Conservation (phyloP, 2,113 vertebrate genomes). For the Serilophus lunatus region DNA sequence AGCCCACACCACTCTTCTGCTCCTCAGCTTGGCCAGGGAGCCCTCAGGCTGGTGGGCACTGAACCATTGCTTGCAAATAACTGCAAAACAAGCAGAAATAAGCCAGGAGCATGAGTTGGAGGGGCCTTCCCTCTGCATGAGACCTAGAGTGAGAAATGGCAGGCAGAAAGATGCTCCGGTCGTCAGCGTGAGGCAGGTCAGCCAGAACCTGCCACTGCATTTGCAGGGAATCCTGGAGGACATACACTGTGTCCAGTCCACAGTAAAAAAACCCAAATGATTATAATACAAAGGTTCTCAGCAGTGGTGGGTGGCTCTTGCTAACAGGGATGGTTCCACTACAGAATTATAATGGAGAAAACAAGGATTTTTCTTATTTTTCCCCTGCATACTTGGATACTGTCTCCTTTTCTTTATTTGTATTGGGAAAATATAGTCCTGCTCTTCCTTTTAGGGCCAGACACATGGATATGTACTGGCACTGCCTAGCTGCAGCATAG, state of each 20-base stretch:
- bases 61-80: background rate
- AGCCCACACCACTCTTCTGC: background rate
- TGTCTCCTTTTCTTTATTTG: background rate
- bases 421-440: background rate
- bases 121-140: background rate
- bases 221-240: background rate
- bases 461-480: background rate
- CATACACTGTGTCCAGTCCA: background rate
- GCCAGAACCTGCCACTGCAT: background rate
- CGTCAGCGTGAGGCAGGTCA: background rate
- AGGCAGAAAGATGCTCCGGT: background rate
- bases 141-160: background rate
- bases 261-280: background rate
- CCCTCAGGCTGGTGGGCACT: background rate
- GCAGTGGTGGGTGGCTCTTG: background rate
- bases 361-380: background rate
- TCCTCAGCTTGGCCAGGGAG: background rate
- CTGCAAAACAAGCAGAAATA: background rate
- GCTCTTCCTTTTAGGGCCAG: background rate
- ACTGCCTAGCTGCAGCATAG: background rate
- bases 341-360: background rate
- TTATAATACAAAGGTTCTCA: background rate
- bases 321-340: background rate
- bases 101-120: background rate
- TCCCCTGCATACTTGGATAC: background rate